Base-by-base conservation (phyloP, 2,888 invertebrate genomes). In the Pseudococcus longispinus region DNA sequence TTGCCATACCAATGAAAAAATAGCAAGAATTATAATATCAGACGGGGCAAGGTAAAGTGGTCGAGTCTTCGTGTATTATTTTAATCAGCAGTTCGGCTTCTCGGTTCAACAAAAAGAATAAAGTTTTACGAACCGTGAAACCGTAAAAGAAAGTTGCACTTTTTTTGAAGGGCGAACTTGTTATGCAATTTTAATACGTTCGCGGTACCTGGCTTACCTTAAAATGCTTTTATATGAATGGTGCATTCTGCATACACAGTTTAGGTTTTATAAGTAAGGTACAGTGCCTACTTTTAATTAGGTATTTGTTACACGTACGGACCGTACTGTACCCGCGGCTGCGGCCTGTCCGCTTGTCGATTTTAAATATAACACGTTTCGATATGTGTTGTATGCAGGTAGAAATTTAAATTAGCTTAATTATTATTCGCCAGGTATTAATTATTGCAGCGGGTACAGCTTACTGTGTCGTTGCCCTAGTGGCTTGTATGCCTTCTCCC, bases 131-230 rank as follows among this genome's bases (percentile, higher is more conserved):
- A 70, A 29, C 29, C 70, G 60, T 15, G 70, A 70, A 70, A 70
- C 70, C 29, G 29, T 70, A 70, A 70, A 70, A 70, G 70, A 70
- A 70, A 70, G 70, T 70, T 70, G 70, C 29, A 70, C 32, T 65
- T 70, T 70, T 70, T 70, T 70, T 70, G 26, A 60, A 29, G 70
- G 70, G 29, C 70, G 18, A 70, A 32, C 0, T 29, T 70, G 4
- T 70, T 29, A 29, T 70, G 70, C 70, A 70, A 70, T 20, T 18
- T 29, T 26, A 70, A 70, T 29, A 29, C 18, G 23, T 60, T 20
- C 1, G 44, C 37, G 15, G 44, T 23, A 60, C 8, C 60, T 60
- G 9, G 60, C 20, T 60, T 6, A 60, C 18, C 55, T 55, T 55
- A n/a, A n/a, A 60, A 11, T 23, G 23, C 37, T 5, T 5, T 9